Evolutionary conservation across 2,888 invertebrate genomes (phyloP), one percentile per base, ranked within the genome.

Genomic region (Idaea aversata): DNA sequence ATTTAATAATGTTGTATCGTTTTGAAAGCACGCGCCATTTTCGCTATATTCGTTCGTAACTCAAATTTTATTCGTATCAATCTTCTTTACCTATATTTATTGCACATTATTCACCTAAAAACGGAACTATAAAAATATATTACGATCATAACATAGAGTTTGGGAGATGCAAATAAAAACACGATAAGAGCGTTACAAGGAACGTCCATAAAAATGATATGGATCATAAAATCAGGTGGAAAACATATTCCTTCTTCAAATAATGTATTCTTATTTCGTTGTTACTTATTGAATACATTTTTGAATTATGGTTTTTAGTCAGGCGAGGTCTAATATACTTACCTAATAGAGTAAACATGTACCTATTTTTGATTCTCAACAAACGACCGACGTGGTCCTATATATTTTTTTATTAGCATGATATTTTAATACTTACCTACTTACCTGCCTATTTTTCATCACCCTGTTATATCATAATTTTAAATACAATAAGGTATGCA

Each of bases 81-180:
- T 67, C 61, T 63, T 58, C n/a, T 25, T 13, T 59, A 59, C 64
- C 65, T 65, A 66, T 66, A 70, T 67, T 72, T 72, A 72, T 70
- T 67, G 69, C 63, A 62, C 69, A 72, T 81, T 80, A 81, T 79
- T 80, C 76, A 77, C 77, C 76, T 76, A 74, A 67, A 67, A 72
- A 72, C 79, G 82, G 84, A 83, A 82, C 78, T 80, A 83, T 84
- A 85, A 85, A 84, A 80, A 77, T 77, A 80, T 83, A 84, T 81
- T 79, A 77, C 76, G 76, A 70, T 72, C 75, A 74, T 82, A 84
- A 82, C 78, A 81, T 80, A 80, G 78, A 80, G 77, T 75, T 74
- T 73, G 73, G 67, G 68, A 75, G 77, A 80, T 79, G 78, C 79
- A 83, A 83, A 85, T 82, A 84, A 83, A 47, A 82, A 80, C 73